Conservation (phyloP, 2,797 vertebrate species). For the Bradypodion pumilum region DNA sequence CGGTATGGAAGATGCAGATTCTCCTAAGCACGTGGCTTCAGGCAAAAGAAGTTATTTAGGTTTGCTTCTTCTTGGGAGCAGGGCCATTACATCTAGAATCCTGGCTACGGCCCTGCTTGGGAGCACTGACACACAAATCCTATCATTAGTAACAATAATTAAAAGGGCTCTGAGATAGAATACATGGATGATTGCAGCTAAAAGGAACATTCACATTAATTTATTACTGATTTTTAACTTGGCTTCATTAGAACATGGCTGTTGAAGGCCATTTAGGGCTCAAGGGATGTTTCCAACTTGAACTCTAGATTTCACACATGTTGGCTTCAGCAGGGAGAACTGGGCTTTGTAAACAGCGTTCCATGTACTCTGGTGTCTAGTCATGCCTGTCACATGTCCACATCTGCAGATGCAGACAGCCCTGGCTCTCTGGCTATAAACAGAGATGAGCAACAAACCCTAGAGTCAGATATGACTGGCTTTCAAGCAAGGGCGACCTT, state of each 20-base stretch:
- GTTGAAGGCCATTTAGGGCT: slow-evolving; percentile 74
- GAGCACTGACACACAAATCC: slow-evolving; percentile 72
- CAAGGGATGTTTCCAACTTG: slow-evolving; percentile 46
- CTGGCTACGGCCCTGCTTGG: too few species aligned
- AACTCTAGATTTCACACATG: slow-evolving; percentile 30
- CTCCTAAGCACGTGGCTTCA: slow-evolving; percentile 7
- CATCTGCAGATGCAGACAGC: too few species aligned
- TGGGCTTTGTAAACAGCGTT: too few species aligned
- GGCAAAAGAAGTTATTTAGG: slow-evolving; percentile 61
- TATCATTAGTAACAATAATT: slow-evolving; percentile 77
- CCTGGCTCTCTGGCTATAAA: too few species aligned
- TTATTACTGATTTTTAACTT: slow-evolving; percentile 75
- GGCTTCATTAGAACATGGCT: slow-evolving; percentile 71
- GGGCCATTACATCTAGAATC: too few species aligned
- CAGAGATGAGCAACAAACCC: too few species aligned
- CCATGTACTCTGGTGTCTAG: too few species aligned
- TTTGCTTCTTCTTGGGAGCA: slow-evolving; percentile 64
- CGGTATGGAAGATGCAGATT: not conserved
- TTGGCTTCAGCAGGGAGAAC: slow-evolving; percentile 33
- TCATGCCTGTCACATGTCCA: too few species aligned
- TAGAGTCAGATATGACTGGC: too few species aligned
- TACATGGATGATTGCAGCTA: slow-evolving; percentile 70
- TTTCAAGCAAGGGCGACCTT: too few species aligned
- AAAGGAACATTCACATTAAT: slow-evolving; percentile 76
- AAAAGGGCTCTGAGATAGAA: slow-evolving; percentile 72